Conservation (phyloP, 2,888 invertebrate species). For the Ditylenchus weischeri region DNA sequence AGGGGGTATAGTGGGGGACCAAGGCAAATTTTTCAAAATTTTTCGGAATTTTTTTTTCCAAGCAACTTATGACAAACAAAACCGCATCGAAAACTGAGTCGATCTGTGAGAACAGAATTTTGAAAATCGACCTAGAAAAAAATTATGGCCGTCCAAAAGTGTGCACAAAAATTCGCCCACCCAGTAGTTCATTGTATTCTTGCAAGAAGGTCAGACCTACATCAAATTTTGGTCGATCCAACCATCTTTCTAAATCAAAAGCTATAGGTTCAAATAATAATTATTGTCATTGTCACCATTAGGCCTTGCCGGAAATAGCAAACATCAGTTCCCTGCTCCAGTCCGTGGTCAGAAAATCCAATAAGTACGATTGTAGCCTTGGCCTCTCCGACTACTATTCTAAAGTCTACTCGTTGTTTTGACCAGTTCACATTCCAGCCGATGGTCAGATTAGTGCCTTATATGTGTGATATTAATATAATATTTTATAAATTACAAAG, state of each 20-base stretch:
- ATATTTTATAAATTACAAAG: no score
- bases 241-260: slow-evolving; percentile 34
- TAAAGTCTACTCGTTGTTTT: slow-evolving; percentile 3
- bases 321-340: slow-evolving; percentile 46
- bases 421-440: neutral
- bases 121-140: no score
- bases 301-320: slow-evolving; percentile 34
- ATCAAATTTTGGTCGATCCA: slow-evolving; percentile 38
- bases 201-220: neutral
- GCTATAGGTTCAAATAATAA: neutral
- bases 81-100: no score
- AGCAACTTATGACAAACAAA: no score
- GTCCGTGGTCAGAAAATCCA: slow-evolving; percentile 56
- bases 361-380: slow-evolving; percentile 38
- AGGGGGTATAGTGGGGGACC: no score
- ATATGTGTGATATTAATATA: no score
- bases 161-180: no score
- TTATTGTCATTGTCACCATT: neutral
- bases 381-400: neutral
- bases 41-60: no score
- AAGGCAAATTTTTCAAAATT: no score
- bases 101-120: no score
- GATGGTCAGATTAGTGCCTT: neutral
- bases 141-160: no score
- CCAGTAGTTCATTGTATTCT: no score